phyloP scores from a whole-genome alignment of 2,113 vertebrate genomes.

The Synodontis membranacea region DNA sequence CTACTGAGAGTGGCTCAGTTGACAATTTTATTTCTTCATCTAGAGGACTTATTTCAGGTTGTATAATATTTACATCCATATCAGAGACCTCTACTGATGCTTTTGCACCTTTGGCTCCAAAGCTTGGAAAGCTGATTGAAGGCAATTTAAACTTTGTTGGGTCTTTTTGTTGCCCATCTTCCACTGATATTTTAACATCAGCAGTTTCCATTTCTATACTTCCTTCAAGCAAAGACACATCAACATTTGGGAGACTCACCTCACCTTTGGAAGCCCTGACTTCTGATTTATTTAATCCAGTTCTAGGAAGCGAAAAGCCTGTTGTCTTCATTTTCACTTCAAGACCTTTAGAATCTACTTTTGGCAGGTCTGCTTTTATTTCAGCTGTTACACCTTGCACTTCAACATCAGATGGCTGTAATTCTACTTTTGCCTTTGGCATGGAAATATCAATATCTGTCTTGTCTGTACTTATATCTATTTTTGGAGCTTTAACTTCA shows the following conservation, averaged over 20 bases:
- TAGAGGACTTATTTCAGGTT: slow-evolving; percentile 11
- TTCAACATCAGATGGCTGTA: slow-evolving; percentile 28
- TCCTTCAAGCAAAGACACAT: slow-evolving; percentile 4
- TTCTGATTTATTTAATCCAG: slow-evolving; percentile 27
- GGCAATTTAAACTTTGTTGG: slow-evolving; percentile 57
- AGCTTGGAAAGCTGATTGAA: slow-evolving; percentile 56
- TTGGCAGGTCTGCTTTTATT: slow-evolving; percentile 2
- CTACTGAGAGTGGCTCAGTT: neutral
- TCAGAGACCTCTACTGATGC: slow-evolving; percentile 7
- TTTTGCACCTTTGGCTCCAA: slow-evolving; percentile 40
- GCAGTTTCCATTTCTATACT: neutral
- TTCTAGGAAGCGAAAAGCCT: slow-evolving; percentile 24
- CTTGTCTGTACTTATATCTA: slow-evolving; percentile 32
- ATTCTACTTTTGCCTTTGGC: slow-evolving; percentile 16
- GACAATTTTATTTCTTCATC: slow-evolving; percentile 10
- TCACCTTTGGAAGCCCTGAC: slow-evolving; percentile 50
- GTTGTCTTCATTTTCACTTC: slow-evolving; percentile 35
- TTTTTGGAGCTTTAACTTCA: slow-evolving; percentile 41
- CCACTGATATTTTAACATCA: slow-evolving; percentile 9
- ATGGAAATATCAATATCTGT: slow-evolving; percentile 20
- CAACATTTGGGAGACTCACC: slow-evolving; percentile 23
- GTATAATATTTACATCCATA: slow-evolving; percentile 18
- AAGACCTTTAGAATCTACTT: neutral
- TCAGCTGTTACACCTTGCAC: slow-evolving; percentile 36
- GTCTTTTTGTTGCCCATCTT: neutral